Conservation (phyloP, 2,888 invertebrate genomes). For the Druceiella hillmani region DNA sequence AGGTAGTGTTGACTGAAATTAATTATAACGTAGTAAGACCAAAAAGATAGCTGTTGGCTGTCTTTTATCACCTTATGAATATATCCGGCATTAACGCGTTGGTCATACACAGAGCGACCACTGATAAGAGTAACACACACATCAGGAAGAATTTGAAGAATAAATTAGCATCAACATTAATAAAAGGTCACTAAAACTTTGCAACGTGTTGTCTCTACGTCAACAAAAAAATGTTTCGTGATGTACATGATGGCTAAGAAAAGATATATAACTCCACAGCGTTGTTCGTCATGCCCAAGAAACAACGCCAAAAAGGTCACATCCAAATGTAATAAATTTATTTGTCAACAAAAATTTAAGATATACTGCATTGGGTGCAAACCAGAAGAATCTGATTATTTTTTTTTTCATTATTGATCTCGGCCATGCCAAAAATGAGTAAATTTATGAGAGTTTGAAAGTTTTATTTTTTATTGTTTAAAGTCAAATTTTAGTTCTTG, state of each 20-base stretch:
- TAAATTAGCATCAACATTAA: constrained; percentile 15
- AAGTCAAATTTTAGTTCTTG: too few species aligned
- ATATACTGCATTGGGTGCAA: too few species aligned
- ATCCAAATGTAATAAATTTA: constrained; percentile 13
- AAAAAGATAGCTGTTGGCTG: too few species aligned
- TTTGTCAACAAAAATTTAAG: too few species aligned
- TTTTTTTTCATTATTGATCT: too few species aligned
- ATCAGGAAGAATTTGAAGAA: constrained; percentile 15
- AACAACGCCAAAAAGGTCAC: constrained; percentile 12
- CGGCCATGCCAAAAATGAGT: too few species aligned
- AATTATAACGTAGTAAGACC: constrained; percentile 23
- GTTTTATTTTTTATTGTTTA: too few species aligned
- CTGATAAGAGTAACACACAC: constrained; percentile 11
- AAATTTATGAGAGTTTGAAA: too few species aligned
- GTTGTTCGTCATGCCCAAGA: constrained; percentile 14
- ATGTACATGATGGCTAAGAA: constrained; percentile 16
- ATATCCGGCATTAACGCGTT: constrained; percentile 18
- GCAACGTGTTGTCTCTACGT: constrained; percentile 6
- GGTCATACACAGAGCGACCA: constrained; percentile 15
- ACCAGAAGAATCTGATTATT: too few species aligned
- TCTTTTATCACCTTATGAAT: constrained; percentile 23
- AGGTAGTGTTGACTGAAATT: constrained; percentile 16
- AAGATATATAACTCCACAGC: constrained; percentile 12
- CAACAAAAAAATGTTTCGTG: constrained; percentile 17
- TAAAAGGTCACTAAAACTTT: constrained; percentile 16